phyloP scores from a whole-genome alignment of 2,888 invertebrate genomes.

The Crematogaster levior region DNA sequence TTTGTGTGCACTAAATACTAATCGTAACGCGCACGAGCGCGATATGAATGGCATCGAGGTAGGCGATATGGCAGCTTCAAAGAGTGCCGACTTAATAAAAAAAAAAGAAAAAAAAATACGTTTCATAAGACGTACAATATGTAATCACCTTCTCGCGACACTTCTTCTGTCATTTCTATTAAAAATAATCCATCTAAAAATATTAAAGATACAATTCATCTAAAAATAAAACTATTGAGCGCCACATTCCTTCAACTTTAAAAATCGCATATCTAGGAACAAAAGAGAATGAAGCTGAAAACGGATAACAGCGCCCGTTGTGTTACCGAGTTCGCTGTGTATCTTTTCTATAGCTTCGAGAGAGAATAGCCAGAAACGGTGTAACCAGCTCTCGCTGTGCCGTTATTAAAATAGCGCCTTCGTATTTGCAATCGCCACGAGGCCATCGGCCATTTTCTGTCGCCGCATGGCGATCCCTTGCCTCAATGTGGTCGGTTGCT shows the following conservation, averaged over 20 bases:
- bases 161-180: constrained; percentile 39
- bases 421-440: constrained; percentile 66
- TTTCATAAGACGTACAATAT: neutral
- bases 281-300: neutral
- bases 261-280: constrained; percentile 11
- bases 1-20: constrained; percentile 84
- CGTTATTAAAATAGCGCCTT: constrained; percentile 48
- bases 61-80: constrained; percentile 75
- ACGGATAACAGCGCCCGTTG: constrained; percentile 4
- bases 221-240: neutral
- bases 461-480: constrained; percentile 34
- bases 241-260: neutral
- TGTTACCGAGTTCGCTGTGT: constrained; percentile 4
- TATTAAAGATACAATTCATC: neutral
- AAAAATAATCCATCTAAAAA: neutral
- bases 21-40: constrained; percentile 80
- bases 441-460: constrained; percentile 69
- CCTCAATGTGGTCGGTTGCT: constrained; percentile 29
- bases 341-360: neutral
- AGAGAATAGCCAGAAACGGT: constrained; percentile 5
- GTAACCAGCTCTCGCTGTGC: neutral
- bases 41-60: constrained; percentile 72
- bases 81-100: constrained; percentile 71
- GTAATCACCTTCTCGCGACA: constrained; percentile 48
- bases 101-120: constrained; percentile 38